phyloP scores from a whole-genome alignment of 2,113 vertebrate genomes.

The Uria aalge region DNA sequence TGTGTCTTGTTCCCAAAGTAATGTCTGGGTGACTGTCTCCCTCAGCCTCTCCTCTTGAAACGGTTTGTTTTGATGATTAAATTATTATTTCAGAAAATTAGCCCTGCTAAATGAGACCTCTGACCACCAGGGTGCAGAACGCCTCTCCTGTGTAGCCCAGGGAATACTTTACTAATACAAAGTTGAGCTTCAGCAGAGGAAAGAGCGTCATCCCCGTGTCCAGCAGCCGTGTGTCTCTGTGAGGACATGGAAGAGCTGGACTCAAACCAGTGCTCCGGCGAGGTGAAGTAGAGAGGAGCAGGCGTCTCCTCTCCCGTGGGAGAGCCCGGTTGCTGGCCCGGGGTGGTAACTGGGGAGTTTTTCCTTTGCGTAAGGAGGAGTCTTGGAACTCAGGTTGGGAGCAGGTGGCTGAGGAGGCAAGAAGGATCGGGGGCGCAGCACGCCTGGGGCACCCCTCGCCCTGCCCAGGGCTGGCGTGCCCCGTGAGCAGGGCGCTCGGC shows the following conservation, averaged over 20 bases:
- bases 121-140: not conserved
- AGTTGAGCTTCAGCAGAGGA: not conserved
- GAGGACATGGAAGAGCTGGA: slow-evolving; percentile 11
- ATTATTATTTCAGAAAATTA: not conserved
- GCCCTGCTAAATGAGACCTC: not conserved
- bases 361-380: not conserved
- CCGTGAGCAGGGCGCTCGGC: accelerated
- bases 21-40: not conserved
- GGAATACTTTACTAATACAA: not conserved
- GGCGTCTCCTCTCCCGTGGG: not conserved
- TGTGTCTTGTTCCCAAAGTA: not conserved
- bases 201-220: not conserved
- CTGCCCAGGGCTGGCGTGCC: accelerated
- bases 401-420: not conserved
- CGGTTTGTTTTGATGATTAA: not conserved
- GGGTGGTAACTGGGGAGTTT: not conserved
- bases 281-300: not conserved
- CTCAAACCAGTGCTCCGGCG: not conserved
- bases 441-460: not conserved
- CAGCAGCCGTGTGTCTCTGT: not conserved
- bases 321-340: not conserved
- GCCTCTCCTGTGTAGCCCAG: not conserved
- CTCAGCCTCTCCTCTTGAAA: not conserved
- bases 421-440: not conserved
- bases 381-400: not conserved